Evolutionary conservation across 2,113 vertebrate species (phyloP).

Genomic region (Piaya cayana): DNA sequence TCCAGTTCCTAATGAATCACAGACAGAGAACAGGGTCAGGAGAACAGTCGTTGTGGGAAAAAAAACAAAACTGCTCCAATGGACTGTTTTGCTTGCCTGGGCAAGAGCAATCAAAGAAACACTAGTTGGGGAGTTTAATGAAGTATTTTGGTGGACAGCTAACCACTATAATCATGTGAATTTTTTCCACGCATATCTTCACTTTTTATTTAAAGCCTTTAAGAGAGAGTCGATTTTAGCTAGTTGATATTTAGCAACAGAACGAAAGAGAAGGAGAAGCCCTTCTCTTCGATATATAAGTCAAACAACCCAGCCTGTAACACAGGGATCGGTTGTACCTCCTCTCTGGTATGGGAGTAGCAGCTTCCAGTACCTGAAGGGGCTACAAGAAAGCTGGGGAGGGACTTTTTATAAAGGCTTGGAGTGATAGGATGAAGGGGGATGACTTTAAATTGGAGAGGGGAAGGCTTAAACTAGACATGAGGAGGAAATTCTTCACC

Average conservation of each 20-base stretch:
- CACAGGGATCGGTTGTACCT: neutral
- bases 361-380: neutral
- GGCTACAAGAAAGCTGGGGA: too few relatives aligned
- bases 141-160: neutral
- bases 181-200: rapidly evolving
- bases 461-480: too few relatives aligned
- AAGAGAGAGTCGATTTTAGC: neutral
- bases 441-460: too few relatives aligned
- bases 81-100: neutral
- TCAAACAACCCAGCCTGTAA: neutral
- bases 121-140: neutral
- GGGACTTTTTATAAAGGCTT: too few relatives aligned
- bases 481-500: too few relatives aligned
- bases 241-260: neutral
- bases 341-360: neutral
- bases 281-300: rapidly evolving
- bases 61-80: neutral
- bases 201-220: neutral
- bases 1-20: slow-evolving; percentile 13
- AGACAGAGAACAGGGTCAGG: neutral
- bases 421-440: too few relatives aligned
- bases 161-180: too few relatives aligned
- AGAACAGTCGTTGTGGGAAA: neutral
- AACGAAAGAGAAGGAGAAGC: neutral
- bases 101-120: neutral